Percentiles rank a stretch among this genome's conserved stretches.
These are phyloP conservation scores for Montipora capitata DNA, from an alignment of 92 coral and sea anemone species.

Conservation along the genomic window DNA sequence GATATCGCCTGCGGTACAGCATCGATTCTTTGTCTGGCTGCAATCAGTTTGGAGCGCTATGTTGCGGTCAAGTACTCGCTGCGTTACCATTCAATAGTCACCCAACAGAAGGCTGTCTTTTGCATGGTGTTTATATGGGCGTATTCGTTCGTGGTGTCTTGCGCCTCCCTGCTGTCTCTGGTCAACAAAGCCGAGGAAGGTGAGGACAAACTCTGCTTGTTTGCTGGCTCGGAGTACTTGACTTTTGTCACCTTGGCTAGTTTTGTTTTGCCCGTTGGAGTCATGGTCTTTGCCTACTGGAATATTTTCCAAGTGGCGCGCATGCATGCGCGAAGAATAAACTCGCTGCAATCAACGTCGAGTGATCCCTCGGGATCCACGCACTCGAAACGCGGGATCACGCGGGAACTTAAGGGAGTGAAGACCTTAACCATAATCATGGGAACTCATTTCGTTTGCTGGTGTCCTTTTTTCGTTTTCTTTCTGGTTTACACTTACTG, in stretches of 20 bases:
- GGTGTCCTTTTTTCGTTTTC: constrained; percentile 91
- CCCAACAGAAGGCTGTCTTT: constrained; percentile 76
- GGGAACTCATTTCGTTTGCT: constrained; percentile 90
- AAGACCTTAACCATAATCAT: constrained; percentile 92
- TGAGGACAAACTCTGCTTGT: constrained; percentile 65
- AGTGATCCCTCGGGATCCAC: constrained; percentile 12
- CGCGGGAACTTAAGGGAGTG: constrained; percentile 92
- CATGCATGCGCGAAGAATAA: constrained; percentile 82
- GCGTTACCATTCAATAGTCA: constrained; percentile 81
- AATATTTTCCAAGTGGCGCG: constrained; percentile 85
- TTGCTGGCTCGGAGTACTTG: constrained; percentile 84
- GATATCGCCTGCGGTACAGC: constrained; percentile 93
- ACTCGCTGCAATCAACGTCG: constrained; percentile 29
- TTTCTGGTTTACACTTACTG: constrained; percentile 75
- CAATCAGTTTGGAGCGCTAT: constrained; percentile 92
- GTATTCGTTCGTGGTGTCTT: constrained; percentile 83
- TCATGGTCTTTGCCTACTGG: constrained; percentile 85
- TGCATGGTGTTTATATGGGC: constrained; percentile 83
- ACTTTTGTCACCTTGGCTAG: constrained; percentile 83
- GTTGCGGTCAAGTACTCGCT: constrained; percentile 90
- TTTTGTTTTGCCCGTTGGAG: constrained; percentile 80
- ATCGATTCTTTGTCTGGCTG: constrained; percentile 85
- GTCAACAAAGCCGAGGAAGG: constrained; percentile 13
- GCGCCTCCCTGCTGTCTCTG: constrained; percentile 69
- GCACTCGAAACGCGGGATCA: constrained; percentile 54